These are phyloP conservation scores for Myathropa florea DNA, from an alignment of 2,888 invertebrate genomes.

Conservation along the genomic window DNA sequence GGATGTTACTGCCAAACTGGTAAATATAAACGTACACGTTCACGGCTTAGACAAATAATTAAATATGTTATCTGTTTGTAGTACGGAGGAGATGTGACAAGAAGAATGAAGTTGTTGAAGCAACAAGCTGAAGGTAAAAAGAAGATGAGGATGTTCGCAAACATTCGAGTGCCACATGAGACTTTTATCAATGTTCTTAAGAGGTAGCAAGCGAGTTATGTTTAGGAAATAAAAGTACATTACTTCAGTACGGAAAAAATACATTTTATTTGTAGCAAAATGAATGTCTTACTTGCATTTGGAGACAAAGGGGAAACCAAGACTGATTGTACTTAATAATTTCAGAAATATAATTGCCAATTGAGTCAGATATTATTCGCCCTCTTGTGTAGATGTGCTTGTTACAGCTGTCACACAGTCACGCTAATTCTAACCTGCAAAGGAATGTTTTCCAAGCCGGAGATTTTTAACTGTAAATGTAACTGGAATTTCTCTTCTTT, in stretches of 20 bases:
- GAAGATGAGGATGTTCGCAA: conserved; percentile 94
- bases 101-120: conserved; percentile 93
- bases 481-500: too few relatives aligned
- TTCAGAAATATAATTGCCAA: too few relatives aligned
- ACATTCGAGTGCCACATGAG: conserved; percentile 94
- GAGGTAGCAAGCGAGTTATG: conserved; percentile 81
- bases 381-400: too few relatives aligned
- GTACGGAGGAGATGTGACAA: conserved; percentile 96
- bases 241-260: not conserved
- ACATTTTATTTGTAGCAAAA: too few relatives aligned
- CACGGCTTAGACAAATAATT: not conserved
- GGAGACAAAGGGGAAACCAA: too few relatives aligned
- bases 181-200: conserved; percentile 96
- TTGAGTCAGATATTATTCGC: too few relatives aligned
- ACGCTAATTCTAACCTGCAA: too few relatives aligned
- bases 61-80: conserved; percentile 78
- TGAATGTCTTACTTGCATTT: too few relatives aligned
- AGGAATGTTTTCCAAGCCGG: too few relatives aligned
- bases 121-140: conserved; percentile 97
- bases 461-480: too few relatives aligned
- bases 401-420: too few relatives aligned
- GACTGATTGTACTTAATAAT: too few relatives aligned
- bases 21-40: conserved; percentile 80
- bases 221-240: not conserved
- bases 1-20: conserved; percentile 96